A percentile compares a stretch with the other conserved stretches of the same genome.
phyloP scores from a whole-genome alignment of 1,140 invertebrate genomes.

The Caenorhabditis tropicalis region DNA sequence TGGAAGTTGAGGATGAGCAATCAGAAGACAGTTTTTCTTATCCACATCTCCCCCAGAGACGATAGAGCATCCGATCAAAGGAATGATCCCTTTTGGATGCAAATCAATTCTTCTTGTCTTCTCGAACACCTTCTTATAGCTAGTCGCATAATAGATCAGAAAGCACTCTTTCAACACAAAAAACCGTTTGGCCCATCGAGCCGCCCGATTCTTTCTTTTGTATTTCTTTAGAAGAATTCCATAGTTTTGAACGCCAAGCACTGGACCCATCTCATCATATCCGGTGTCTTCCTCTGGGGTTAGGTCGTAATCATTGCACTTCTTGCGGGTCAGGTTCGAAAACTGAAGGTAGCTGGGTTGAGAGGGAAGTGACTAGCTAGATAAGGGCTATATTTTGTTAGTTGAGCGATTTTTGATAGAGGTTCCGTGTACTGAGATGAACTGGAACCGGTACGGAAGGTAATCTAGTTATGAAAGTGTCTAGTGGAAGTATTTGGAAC shows the following conservation, averaged over 20 bases:
- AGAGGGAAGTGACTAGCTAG: too few relatives aligned
- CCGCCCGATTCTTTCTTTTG: constrained; percentile 61
- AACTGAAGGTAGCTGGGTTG: constrained; percentile 4
- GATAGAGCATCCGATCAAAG: constrained; percentile 61
- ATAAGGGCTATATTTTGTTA: too few relatives aligned
- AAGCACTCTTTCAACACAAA: constrained; percentile 64
- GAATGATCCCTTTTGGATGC: constrained; percentile 62
- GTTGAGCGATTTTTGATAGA: too few relatives aligned
- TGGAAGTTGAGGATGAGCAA: constrained; percentile 59
- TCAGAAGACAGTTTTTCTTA: constrained; percentile 61
- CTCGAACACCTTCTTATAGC: constrained; percentile 58
- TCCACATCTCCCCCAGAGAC: constrained; percentile 61
- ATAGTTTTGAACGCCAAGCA: constrained; percentile 56
- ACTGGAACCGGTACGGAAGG: too few relatives aligned
- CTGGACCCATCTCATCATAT: constrained; percentile 48
- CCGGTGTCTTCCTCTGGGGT: constrained; percentile 52
- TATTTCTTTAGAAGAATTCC: constrained; percentile 62
- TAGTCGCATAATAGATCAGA: constrained; percentile 59
- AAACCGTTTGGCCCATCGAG: constrained; percentile 63
- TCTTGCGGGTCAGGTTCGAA: constrained; percentile 53
- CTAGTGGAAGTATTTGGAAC: too few relatives aligned
- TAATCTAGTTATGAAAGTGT: too few relatives aligned
- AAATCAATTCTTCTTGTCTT: constrained; percentile 61
- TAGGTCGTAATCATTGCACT: constrained; percentile 53
- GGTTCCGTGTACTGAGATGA: too few relatives aligned